These are phyloP conservation scores for Thunnus maccoyii DNA, from an alignment of 2,113 vertebrate species.

Conservation along the genomic window DNA sequence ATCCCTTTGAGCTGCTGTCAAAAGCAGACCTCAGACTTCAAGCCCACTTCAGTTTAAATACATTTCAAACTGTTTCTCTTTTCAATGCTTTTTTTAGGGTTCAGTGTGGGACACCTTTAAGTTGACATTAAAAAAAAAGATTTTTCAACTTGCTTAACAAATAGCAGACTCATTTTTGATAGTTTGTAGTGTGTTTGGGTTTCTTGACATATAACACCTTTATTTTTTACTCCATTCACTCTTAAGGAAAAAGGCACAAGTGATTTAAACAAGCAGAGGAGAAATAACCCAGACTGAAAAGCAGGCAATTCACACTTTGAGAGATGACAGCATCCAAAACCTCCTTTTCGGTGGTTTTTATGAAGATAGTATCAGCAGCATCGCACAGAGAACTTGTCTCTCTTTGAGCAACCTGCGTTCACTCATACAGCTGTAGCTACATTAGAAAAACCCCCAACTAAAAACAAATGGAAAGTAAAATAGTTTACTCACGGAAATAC, in stretches of 20 bases:
- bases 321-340: background rate
- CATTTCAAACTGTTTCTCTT: conserved; percentile 24
- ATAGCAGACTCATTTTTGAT: conserved; percentile 1
- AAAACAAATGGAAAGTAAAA: conserved; percentile 9
- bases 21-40: conserved; percentile 36
- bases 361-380: background rate
- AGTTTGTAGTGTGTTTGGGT: conserved; percentile 20
- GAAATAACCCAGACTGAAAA: background rate
- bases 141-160: conserved; percentile 13
- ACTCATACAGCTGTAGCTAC: background rate
- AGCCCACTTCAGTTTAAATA: conserved; percentile 30
- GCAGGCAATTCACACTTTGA: background rate
- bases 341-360: background rate
- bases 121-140: conserved; percentile 16
- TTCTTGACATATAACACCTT: conserved; percentile 3
- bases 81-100: background rate
- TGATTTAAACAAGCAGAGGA: background rate
- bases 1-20: conserved; percentile 36
- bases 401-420: conserved; percentile 24
- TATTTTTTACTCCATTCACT: conserved; percentile 2
- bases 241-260: conserved; percentile 27
- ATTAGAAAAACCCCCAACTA: background rate
- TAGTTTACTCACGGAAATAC: conserved; percentile 56
- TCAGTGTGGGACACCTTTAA: conserved; percentile 34
- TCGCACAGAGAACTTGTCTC: conserved; percentile 35